A percentile compares a stretch with the other conserved stretches of the same genome.
phyloP scores from a whole-genome alignment of 2,888 invertebrate species.

The Apocheima hispidaria region DNA sequence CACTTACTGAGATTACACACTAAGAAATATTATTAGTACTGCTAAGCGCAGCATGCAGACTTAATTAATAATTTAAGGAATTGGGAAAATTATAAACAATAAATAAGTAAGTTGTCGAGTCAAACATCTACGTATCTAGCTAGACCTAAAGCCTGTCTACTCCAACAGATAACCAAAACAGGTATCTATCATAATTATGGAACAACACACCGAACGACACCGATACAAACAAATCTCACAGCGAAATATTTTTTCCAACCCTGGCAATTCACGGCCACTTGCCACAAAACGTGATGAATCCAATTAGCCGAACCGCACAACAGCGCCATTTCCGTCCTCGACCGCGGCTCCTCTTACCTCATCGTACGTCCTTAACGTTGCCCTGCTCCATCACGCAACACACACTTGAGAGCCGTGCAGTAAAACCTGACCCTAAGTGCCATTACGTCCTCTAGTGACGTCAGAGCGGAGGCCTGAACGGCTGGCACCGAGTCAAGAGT shows the following conservation, averaged over 20 bases:
- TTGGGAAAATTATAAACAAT: too few species aligned
- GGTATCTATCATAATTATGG: neutral
- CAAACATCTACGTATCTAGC: neutral
- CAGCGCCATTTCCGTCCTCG: slow-evolving; percentile 22
- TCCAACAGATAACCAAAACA: neutral
- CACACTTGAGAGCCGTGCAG: slow-evolving; percentile 15
- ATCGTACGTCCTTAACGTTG: slow-evolving; percentile 2
- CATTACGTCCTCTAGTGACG: slow-evolving; percentile 34
- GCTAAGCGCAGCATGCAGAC: too few species aligned
- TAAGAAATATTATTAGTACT: too few species aligned
- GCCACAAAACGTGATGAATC: slow-evolving; percentile 33
- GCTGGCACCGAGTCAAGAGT: slow-evolving; percentile 36
- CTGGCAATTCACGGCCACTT: slow-evolving; percentile 17
- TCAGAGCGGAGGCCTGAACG: slow-evolving; percentile 29
- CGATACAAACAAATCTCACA: neutral
- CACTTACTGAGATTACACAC: too few species aligned
- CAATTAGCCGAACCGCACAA: slow-evolving; percentile 32
- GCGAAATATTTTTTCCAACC: neutral
- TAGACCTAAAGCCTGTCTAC: neutral
- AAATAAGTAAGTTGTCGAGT: too few species aligned
- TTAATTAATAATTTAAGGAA: too few species aligned
- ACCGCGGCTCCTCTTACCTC: slow-evolving; percentile 3
- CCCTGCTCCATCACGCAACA: slow-evolving; percentile 12
- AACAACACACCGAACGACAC: neutral
- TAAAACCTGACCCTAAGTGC: slow-evolving; percentile 32